Evolutionary conservation across 2,797 vertebrate species (phyloP).

Genomic region (Lates japonicus): DNA sequence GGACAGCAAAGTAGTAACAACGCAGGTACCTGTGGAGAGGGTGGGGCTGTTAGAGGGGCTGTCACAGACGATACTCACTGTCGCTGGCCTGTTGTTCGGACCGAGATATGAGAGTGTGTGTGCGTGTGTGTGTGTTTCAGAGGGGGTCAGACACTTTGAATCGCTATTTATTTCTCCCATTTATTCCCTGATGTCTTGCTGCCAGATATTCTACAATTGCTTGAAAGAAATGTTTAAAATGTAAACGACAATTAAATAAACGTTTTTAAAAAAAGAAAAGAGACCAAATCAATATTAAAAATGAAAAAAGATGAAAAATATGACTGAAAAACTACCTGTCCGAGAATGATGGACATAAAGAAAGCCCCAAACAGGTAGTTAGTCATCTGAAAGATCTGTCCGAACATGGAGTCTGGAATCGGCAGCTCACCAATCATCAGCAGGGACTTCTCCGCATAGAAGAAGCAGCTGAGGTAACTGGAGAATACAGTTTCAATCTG

Average conservation of each 20-base stretch:
- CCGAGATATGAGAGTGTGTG: neutral
- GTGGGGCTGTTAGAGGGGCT: slow-evolving; percentile 31
- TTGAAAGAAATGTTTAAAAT: neutral
- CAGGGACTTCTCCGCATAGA: slow-evolving; percentile 87
- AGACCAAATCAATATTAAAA: neutral
- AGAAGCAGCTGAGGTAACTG: slow-evolving; percentile 88
- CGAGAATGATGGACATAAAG: slow-evolving; percentile 85
- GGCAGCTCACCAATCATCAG: slow-evolving; percentile 88
- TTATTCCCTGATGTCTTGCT: slow-evolving; percentile 49
- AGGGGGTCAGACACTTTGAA: neutral
- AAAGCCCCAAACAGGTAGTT: slow-evolving; percentile 88
- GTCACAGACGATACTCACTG: neutral
- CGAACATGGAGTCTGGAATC: slow-evolving; percentile 83
- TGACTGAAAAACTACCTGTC: slow-evolving; percentile 78
- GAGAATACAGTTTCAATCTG: slow-evolving; percentile 35
- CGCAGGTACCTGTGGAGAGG: slow-evolving; percentile 90
- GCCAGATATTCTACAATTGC: neutral
- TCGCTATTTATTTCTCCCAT: neutral
- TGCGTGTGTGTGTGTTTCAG: neutral
- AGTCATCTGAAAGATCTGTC: slow-evolving; percentile 88
- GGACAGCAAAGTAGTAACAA: slow-evolving; percentile 94
- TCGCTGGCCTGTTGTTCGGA: neutral
- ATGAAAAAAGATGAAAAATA: neutral
- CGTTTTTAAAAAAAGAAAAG: neutral
- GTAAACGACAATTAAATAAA: neutral